Percentiles rank a stretch among this genome's conserved stretches.
phyloP scores from a whole-genome alignment of 2,888 invertebrate species.

The Dynastes tityus region DNA sequence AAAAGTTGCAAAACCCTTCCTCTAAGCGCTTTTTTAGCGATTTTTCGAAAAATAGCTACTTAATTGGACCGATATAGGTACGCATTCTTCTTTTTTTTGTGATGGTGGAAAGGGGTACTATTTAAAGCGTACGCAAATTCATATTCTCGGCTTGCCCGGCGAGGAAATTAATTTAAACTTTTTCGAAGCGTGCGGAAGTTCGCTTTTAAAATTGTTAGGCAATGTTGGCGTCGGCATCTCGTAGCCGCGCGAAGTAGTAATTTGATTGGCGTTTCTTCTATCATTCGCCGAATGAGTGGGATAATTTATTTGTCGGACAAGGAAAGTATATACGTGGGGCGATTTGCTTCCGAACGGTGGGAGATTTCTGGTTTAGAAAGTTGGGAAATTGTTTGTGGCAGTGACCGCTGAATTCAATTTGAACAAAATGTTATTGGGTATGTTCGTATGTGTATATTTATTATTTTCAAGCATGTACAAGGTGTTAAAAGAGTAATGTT shows the following conservation, averaged over 20 bases:
- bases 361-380: too few relatives aligned
- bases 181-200: conserved; percentile 21
- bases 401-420: too few relatives aligned
- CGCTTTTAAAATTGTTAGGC: conserved; percentile 22
- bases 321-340: too few relatives aligned
- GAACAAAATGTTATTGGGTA: too few relatives aligned
- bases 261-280: conserved; percentile 21
- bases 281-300: conserved; percentile 1
- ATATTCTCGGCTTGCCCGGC: conserved; percentile 11
- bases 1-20: too few relatives aligned
- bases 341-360: too few relatives aligned
- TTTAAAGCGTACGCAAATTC: conserved; percentile 12
- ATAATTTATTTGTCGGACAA: neutral
- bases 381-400: too few relatives aligned
- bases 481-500: too few relatives aligned
- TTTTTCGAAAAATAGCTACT: neutral
- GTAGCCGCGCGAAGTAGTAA: neutral
- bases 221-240: neutral
- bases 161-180: conserved; percentile 35
- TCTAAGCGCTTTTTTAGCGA: neutral
- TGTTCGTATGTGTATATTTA: too few relatives aligned
- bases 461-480: too few relatives aligned
- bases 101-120: neutral
- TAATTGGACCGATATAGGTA: conserved; percentile 5
- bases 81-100: neutral